These are phyloP conservation scores for Rhynchonema sp. DNA, from an alignment of 2,888 invertebrate genomes.

Conservation along the genomic window DNA sequence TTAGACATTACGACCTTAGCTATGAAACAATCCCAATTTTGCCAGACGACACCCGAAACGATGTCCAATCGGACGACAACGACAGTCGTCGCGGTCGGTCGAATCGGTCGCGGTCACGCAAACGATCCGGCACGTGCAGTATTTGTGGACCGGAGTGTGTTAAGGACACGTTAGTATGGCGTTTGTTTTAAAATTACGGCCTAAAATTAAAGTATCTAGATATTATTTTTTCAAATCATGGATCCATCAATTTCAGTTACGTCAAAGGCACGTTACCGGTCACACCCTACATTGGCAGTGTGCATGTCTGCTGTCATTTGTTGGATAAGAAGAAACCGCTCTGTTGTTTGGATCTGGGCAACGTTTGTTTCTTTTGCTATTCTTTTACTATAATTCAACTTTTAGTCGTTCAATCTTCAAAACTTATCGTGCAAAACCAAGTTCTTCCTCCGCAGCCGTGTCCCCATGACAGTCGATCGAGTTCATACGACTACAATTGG, in stretches of 20 bases:
- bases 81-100: not conserved
- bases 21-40: too few relatives aligned
- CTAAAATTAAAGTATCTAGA: too few relatives aligned
- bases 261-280: conserved; percentile 50
- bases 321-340: conserved; percentile 82
- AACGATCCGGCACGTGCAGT: not conserved
- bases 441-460: conserved; percentile 47
- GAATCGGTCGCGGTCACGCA: not conserved
- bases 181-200: too few relatives aligned
- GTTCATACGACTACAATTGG: conserved; percentile 82
- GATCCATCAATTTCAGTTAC: conserved; percentile 1
- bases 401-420: not conserved
- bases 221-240: too few relatives aligned
- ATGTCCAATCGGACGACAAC: not conserved
- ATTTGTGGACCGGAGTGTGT: not conserved
- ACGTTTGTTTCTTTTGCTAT: too few relatives aligned
- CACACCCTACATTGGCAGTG: conserved; percentile 89
- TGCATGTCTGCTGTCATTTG: conserved; percentile 83
- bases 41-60: too few relatives aligned
- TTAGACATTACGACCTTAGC: too few relatives aligned
- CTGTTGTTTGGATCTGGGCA: conserved; percentile 82
- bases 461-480: conserved; percentile 73
- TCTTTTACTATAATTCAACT: too few relatives aligned
- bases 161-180: not conserved
- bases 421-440: not conserved